A percentile compares a stretch with the other conserved stretches of the same genome.
These are phyloP conservation scores for Tiaroga cobitis DNA, from an alignment of 2,797 vertebrate genomes.

Conservation along the genomic window DNA sequence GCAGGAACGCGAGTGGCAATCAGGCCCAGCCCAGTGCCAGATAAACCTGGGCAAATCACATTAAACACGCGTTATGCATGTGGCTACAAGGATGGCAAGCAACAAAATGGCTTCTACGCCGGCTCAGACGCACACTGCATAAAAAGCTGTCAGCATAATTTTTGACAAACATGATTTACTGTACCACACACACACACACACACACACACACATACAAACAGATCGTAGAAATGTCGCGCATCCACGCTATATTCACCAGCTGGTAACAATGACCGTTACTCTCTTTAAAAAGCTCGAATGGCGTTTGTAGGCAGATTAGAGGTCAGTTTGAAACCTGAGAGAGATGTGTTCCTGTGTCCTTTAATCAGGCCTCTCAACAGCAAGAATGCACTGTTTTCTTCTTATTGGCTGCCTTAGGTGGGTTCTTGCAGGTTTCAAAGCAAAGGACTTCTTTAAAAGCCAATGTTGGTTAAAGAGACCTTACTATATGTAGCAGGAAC, in stretches of 20 bases:
- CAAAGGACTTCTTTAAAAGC: constrained; percentile 47
- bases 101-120: constrained; percentile 57
- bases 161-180: constrained; percentile 55
- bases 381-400: constrained; percentile 17
- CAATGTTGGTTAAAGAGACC: constrained; percentile 50
- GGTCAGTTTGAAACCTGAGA: constrained; percentile 31
- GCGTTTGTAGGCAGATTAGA: constrained; percentile 12
- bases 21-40: constrained; percentile 74
- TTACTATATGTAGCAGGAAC: constrained; percentile 13
- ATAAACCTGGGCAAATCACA: constrained; percentile 79
- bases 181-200: constrained; percentile 40
- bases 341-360: constrained; percentile 38
- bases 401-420: constrained; percentile 35
- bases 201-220: constrained; percentile 15
- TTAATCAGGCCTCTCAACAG: constrained; percentile 24
- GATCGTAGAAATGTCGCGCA: background rate
- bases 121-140: constrained; percentile 58
- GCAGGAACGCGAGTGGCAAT: constrained; percentile 75
- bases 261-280: constrained; percentile 26
- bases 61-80: constrained; percentile 71
- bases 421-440: constrained; percentile 28
- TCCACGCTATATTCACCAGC: constrained; percentile 19
- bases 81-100: constrained; percentile 52
- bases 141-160: constrained; percentile 63
- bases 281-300: constrained; percentile 10